These are phyloP conservation scores for Drosophila putrida DNA, from an alignment of 2,888 invertebrate genomes.

Conservation along the genomic window DNA sequence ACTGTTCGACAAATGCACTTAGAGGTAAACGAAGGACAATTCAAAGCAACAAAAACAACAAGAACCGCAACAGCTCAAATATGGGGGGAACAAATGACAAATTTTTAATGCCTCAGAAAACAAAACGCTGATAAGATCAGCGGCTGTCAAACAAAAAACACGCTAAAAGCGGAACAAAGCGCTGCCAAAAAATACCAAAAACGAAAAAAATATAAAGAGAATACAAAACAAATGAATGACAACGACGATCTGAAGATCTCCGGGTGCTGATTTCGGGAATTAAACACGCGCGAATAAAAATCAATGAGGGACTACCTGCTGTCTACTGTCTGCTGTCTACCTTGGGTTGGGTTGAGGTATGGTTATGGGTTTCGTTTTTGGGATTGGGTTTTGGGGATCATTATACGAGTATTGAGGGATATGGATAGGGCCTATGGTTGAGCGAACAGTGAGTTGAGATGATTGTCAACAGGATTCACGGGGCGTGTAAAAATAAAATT, in stretches of 20 bases:
- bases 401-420: constrained; percentile 10
- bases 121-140: constrained; percentile 80
- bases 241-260: constrained; percentile 70
- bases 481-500: constrained; percentile 71
- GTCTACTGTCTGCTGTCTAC: constrained; percentile 22
- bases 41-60: constrained; percentile 13
- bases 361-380: constrained; percentile 1
- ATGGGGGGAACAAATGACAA: constrained; percentile 69
- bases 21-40: constrained; percentile 40
- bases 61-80: constrained; percentile 30
- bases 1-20: constrained; percentile 34
- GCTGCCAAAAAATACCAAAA: constrained; percentile 41
- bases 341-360: constrained; percentile 36
- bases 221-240: constrained; percentile 65
- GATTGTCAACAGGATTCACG: constrained; percentile 70
- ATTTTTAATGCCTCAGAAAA: constrained; percentile 79
- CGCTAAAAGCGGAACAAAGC: constrained; percentile 66
- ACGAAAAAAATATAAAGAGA: constrained; percentile 29
- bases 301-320: constrained; percentile 74
- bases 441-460: constrained; percentile 60
- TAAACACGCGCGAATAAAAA: constrained; percentile 80
- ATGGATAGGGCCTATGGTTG: constrained; percentile 54
- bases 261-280: constrained; percentile 73
- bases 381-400: constrained; percentile 30
- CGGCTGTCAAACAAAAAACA: constrained; percentile 66